Conservation (phyloP, 2,888 invertebrate genomes). For the Cheilosia vulpina region DNA sequence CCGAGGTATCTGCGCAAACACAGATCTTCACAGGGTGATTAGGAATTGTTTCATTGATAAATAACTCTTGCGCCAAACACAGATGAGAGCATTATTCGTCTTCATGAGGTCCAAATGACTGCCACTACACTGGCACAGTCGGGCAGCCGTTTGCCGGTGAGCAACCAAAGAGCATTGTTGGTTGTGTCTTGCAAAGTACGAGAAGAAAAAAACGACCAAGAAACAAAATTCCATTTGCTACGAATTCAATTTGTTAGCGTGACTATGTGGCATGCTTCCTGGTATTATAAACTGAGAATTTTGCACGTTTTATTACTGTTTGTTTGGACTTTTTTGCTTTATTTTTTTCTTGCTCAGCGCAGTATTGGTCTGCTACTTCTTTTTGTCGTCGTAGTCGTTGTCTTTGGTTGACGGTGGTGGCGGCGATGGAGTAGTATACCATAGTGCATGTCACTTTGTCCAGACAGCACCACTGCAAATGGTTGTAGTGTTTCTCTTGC, state of each 20-base stretch:
- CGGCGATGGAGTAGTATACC: conserved; percentile 48
- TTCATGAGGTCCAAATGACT: conserved; percentile 71
- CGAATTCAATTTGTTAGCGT: conserved; percentile 75
- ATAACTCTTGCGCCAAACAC: conserved; percentile 65
- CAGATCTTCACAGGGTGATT: conserved; percentile 70
- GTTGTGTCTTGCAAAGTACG: conserved; percentile 8
- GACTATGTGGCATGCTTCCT: conserved; percentile 75
- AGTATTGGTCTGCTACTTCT: conserved; percentile 55
- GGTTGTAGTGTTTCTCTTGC: conserved; percentile 44
- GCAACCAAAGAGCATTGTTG: conserved; percentile 58
- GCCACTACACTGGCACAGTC: conserved; percentile 19
- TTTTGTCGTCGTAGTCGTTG: conserved; percentile 42
- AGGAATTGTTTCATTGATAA: conserved; percentile 75
- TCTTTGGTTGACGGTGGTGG: conserved; percentile 37
- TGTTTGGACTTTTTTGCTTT: conserved; percentile 38
- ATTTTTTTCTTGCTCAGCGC: conserved; percentile 26
- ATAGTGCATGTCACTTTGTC: conserved; percentile 73
- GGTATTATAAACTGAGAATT: conserved; percentile 74
- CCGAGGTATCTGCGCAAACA: conserved; percentile 38
- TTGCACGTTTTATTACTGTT: conserved; percentile 75
- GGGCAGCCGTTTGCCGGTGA: conserved; percentile 7
- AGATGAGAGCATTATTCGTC: conserved; percentile 70
- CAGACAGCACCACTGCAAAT: conserved; percentile 47
- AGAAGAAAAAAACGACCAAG: conserved; percentile 36
- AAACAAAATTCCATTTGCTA: conserved; percentile 71